These are phyloP conservation scores for Cosmia pyralina DNA, from an alignment of 2,888 invertebrate species.

Conservation along the genomic window DNA sequence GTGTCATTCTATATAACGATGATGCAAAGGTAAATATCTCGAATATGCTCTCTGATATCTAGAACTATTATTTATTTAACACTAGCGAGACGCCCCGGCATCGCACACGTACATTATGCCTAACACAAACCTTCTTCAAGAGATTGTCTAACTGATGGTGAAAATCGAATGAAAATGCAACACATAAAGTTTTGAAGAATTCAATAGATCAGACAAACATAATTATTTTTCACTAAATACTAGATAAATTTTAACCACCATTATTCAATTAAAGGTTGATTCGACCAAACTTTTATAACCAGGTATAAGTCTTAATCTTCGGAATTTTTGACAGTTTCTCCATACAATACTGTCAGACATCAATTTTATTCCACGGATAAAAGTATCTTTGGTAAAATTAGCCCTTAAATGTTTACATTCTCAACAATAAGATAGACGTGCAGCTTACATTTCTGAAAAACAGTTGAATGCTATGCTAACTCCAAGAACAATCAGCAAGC, in stretches of 20 bases:
- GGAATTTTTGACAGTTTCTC: no score
- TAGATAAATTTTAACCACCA: not conserved
- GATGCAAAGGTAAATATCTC: constrained; percentile 39
- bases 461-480: constrained; percentile 47
- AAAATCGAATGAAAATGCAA: not conserved
- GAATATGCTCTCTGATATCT: constrained; percentile 18
- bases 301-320: no score
- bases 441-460: constrained; percentile 21
- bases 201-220: not conserved
- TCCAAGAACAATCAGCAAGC: constrained; percentile 59
- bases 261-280: not conserved
- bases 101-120: not conserved
- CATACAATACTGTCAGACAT: no score
- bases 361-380: no score
- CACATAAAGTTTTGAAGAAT: not conserved
- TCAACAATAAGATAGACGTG: not conserved
- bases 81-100: not conserved
- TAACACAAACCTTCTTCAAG: constrained; percentile 1
- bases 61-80: constrained; percentile 3
- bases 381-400: no score
- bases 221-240: not conserved
- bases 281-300: no score
- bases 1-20: constrained; percentile 31
- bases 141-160: not conserved
- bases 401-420: not conserved